Base-by-base conservation (phyloP, 2,888 invertebrate species). In the Vesta saturnalis region DNA sequence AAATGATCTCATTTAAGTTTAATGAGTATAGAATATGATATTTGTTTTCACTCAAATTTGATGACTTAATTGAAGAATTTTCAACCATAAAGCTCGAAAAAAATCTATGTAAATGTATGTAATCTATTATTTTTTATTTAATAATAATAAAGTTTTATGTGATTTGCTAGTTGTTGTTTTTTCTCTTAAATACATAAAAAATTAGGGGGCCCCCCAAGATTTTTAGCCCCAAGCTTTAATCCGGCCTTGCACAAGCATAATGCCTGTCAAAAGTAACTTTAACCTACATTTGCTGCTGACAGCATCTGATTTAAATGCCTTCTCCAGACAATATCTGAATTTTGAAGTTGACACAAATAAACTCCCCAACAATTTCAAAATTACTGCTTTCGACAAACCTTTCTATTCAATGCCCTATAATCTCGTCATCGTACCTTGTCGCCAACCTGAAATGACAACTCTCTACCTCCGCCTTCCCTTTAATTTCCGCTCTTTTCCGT, bases 331-430 rank as follows among this genome's bases (percentile, higher is more conserved):
- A 52, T 10, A 1, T 21, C 21, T 18, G 52, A 21, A 21, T 52
- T 21, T 19, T 19, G 21, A 12, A 52, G 1, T 12, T 21, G 19
- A 21, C 52, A 52, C n/a, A 52, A 52, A 12, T 52, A 52, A 52
- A 52, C 52, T 52, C 21, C 52, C 52, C 52, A 52, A 52, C 52
- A 52, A 18, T 21, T 21, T 16, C 10, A 21, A 10, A 18, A 52
- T 21, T 21, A n/a, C 12, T 10, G 21, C 52, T 21, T 52, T 52
- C 8, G 19, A 52, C 52, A 18, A 52, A 18, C n/a, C 21, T 52
- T 52, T 52, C 19, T 52, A 21, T 52, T 52, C 10, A 52, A 19
- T 21, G 21, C 21, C n/a, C 52, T 52, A 21, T 52, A 52, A 52
- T 52, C 52, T 10, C 52, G 52, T 8, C 52, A 52, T 2, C 4